A percentile compares a stretch with the other conserved stretches of the same genome.
Conservation (phyloP, 2,797 vertebrate genomes). For the Vespertilio murinus region DNA sequence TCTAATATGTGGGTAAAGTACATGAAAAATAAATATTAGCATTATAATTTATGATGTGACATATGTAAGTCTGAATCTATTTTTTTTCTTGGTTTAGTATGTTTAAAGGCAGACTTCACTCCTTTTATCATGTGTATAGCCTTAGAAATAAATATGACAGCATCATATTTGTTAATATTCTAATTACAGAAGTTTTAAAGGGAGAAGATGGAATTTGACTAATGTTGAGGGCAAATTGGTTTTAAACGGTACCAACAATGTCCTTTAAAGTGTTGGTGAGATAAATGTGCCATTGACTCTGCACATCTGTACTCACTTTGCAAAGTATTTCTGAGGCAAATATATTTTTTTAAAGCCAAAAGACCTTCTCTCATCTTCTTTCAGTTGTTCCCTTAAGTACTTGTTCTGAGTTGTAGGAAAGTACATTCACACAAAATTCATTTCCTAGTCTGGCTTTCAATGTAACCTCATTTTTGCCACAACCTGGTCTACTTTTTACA, state of each 20-base stretch:
- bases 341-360: slow-evolving; percentile 18
- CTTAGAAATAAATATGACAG: neutral
- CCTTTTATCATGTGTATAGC: neutral
- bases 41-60: neutral
- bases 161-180: neutral
- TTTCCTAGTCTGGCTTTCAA: slow-evolving; percentile 31
- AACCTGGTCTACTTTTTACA: slow-evolving; percentile 5
- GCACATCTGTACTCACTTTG: slow-evolving; percentile 3
- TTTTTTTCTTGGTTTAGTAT: neutral
- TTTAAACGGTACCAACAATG: neutral
- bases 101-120: neutral
- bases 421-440: slow-evolving; percentile 30
- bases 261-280: neutral
- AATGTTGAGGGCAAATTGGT: neutral
- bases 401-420: neutral
- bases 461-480: slow-evolving; percentile 31
- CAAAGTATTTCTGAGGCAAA: neutral
- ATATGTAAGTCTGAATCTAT: neutral
- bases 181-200: neutral
- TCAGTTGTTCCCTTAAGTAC: neutral
- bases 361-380: neutral
- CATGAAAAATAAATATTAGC: neutral
- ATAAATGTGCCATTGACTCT: neutral
- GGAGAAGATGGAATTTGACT: neutral
- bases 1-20: neutral